Evolutionary conservation across 2,797 vertebrate species (phyloP).

Genomic region (Antennarius maculatus): DNA sequence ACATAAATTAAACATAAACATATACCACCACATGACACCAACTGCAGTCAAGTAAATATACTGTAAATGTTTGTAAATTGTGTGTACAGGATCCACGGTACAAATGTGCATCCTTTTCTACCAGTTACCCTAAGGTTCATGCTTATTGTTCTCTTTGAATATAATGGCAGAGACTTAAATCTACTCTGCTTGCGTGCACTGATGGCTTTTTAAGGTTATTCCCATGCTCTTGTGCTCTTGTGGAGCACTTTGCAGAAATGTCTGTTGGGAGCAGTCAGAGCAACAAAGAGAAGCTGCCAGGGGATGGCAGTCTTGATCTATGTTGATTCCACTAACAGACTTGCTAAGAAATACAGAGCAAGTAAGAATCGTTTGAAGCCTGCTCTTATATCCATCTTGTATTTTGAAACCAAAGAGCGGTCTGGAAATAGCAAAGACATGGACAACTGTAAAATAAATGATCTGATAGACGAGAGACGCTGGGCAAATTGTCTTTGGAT

Average conservation of each 20-base stretch:
- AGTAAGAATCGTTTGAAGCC: conserved; percentile 3
- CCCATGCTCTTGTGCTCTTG: conserved; percentile 6
- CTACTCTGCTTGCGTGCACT: conserved; percentile 60
- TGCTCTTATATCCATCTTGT: conserved; percentile 30
- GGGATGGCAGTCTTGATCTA: conserved; percentile 80
- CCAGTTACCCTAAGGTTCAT: conserved; percentile 61
- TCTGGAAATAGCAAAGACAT: conserved; percentile 58
- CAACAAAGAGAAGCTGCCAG: conserved; percentile 35
- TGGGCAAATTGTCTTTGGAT: conserved; percentile 50
- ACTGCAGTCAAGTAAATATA: conserved; percentile 47
- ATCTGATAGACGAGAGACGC: conserved; percentile 53
- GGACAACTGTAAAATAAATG: conserved; percentile 63
- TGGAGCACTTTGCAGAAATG: conserved; percentile 39
- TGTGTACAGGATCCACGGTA: conserved; percentile 49
- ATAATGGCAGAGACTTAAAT: conserved; percentile 72
- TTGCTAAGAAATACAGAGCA: background rate
- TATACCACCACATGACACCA: conserved; percentile 3
- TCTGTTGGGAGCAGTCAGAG: background rate
- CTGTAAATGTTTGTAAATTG: conserved; percentile 33
- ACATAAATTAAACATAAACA: too few relatives aligned
- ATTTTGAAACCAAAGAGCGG: conserved; percentile 53
- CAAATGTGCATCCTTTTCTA: conserved; percentile 66
- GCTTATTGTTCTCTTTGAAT: conserved; percentile 72
- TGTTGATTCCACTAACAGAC: background rate
- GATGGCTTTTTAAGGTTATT: conserved; percentile 7